Evolutionary conservation across 2,113 vertebrate genomes (phyloP).

Genomic region (Neolamprologus modestus): DNA sequence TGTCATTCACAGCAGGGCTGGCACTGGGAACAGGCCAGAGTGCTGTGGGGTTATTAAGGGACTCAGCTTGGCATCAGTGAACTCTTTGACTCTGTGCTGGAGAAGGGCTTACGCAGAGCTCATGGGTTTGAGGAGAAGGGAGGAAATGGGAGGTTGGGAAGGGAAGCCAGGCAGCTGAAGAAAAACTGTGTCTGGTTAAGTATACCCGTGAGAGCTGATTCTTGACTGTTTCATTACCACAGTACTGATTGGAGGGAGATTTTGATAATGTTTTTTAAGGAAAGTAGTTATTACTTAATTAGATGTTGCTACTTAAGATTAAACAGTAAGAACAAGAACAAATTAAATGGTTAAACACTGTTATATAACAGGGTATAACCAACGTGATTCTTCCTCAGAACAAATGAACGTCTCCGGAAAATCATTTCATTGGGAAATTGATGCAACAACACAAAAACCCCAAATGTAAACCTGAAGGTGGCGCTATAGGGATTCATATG

Average conservation of each 20-base stretch:
- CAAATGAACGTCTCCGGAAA: not conserved
- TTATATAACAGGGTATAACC: not conserved
- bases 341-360: not conserved
- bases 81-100: constrained; percentile 41
- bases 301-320: not conserved
- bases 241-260: not conserved
- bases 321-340: not conserved
- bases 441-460: not conserved
- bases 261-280: not conserved
- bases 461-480: not conserved
- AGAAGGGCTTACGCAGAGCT: constrained; percentile 40
- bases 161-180: not conserved
- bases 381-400: not conserved
- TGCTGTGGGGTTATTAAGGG: constrained; percentile 53
- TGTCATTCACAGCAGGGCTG: constrained; percentile 46
- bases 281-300: not conserved
- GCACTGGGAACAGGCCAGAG: constrained; percentile 14
- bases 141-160: not conserved
- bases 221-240: not conserved
- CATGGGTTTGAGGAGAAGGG: constrained; percentile 2
- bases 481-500: not conserved
- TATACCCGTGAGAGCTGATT: not conserved
- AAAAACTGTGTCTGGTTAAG: not conserved
- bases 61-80: constrained; percentile 58
- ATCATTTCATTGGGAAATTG: not conserved